These are phyloP conservation scores for Xanthia icteritia DNA, from an alignment of 2,888 invertebrate species.

Conservation along the genomic window DNA sequence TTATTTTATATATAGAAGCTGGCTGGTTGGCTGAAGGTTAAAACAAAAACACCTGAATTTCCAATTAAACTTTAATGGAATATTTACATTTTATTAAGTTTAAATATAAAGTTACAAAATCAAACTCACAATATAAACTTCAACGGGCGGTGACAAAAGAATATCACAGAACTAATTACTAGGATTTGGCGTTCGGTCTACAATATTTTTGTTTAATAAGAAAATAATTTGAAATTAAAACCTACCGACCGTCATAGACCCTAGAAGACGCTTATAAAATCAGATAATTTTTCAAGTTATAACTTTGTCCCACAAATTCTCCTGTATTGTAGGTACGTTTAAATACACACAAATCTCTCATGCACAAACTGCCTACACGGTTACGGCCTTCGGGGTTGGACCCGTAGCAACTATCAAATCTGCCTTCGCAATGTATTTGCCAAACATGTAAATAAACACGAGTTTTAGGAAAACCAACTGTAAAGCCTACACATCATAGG, in stretches of 20 bases:
- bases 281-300: not conserved
- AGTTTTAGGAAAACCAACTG: too few species aligned
- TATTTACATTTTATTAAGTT: too few species aligned
- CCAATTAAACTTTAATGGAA: constrained; percentile 5
- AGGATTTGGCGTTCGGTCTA: not conserved
- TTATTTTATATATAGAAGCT: too few species aligned
- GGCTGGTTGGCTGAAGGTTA: too few species aligned
- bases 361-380: not conserved
- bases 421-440: too few species aligned
- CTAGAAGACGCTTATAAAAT: not conserved
- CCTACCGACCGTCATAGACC: not conserved
- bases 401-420: not conserved
- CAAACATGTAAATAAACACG: too few species aligned
- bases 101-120: constrained; percentile 40
- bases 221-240: not conserved
- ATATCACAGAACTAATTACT: too few species aligned
- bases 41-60: not conserved
- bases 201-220: not conserved
- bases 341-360: not conserved
- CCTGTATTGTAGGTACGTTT: not conserved
- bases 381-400: not conserved
- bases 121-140: not conserved
- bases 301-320: not conserved
- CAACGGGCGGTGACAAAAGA: too few species aligned
- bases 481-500: too few species aligned